Conservation (phyloP, 2,113 vertebrate genomes). For the Pholis gunnellus region DNA sequence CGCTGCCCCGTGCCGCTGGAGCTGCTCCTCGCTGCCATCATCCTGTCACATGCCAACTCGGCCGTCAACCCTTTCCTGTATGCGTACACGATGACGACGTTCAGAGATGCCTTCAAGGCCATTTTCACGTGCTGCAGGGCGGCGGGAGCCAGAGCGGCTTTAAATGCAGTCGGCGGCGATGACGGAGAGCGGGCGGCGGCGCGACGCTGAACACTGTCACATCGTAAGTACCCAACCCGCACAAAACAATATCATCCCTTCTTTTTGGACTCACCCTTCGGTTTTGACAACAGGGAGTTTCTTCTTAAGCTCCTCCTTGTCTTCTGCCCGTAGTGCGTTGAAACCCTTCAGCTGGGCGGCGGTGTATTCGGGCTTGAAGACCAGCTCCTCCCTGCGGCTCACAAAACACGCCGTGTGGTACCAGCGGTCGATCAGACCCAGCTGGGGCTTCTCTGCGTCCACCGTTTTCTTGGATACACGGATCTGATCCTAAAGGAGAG, state of each 20-base stretch:
- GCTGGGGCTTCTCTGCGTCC: constrained; percentile 93
- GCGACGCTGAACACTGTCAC: constrained; percentile 19
- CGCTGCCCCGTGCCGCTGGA: constrained; percentile 75
- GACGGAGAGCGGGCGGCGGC: not conserved
- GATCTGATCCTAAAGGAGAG: constrained; percentile 89
- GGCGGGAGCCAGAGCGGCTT: constrained; percentile 24
- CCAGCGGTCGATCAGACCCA: constrained; percentile 99
- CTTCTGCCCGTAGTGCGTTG: constrained; percentile 86
- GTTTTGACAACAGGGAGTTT: constrained; percentile 90
- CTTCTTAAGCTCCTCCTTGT: constrained; percentile 91
- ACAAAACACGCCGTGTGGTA: constrained; percentile 96
- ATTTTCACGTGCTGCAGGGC: constrained; percentile 78
- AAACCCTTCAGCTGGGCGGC: constrained; percentile 94
- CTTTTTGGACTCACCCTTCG: constrained; percentile 86
- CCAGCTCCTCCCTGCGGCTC: constrained; percentile 88
- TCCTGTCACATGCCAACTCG: constrained; percentile 85
- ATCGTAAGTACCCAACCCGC: not conserved
- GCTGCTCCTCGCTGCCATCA: constrained; percentile 79
- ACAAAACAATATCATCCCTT: not conserved
- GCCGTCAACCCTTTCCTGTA: constrained; percentile 85
- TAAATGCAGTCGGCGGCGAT: not conserved
- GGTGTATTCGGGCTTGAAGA: constrained; percentile 88
- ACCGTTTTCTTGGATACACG: constrained; percentile 96
- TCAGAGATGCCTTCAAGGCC: constrained; percentile 82
- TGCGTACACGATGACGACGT: constrained; percentile 84